Base-by-base conservation (phyloP, 2,113 vertebrate genomes). In the Erythrocercus mccallii region DNA sequence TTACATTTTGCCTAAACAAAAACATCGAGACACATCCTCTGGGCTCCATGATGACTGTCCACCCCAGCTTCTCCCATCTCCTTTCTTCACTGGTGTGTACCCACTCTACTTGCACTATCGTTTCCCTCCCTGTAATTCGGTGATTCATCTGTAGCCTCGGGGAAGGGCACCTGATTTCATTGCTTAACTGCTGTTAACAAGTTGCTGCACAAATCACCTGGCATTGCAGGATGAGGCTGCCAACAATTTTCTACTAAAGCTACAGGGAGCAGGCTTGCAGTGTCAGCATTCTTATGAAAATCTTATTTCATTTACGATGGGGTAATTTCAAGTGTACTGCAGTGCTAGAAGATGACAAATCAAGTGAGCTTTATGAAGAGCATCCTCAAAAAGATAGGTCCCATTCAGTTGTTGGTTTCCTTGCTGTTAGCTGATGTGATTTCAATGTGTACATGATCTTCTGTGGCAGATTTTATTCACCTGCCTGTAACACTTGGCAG, bases 121-220 rank as follows among this genome's bases (percentile, higher is more conserved):
- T 40, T 68, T 88, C 53, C 65, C 89, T 89, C 64, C 68, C 73
- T 72, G 37, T 37, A 91, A 76, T 33, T 86, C 18, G 0, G 19
- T 97, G 96, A 96, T 92, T 97, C 95, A 96, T 62, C 80, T 66
- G 65, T 47, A 81, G 88, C 94, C 94, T 40, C 5, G 0, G 83
- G 95, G 61, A 72, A 85, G 81, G 91, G 86, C 96, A 96, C 83
- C 94, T 94, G 95, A 96, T 66, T 89, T 72, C 66, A 78, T 96
- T 93, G 90, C 95, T 88, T 93, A 94, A 96, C 79, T 88, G 74
- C 90, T 90, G 60, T 81, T 96, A 96, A 90, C 90, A 96, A 94
- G 95, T 81, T 86, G 70, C 92, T 95, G 95, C 95, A 95, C 94
- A 96, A 94, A 88, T 94, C 88, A 81, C 91, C 77, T n/a, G 65